These are phyloP conservation scores for Steinernema carpocapsae DNA, from an alignment of 2,888 invertebrate genomes.

Conservation along the genomic window DNA sequence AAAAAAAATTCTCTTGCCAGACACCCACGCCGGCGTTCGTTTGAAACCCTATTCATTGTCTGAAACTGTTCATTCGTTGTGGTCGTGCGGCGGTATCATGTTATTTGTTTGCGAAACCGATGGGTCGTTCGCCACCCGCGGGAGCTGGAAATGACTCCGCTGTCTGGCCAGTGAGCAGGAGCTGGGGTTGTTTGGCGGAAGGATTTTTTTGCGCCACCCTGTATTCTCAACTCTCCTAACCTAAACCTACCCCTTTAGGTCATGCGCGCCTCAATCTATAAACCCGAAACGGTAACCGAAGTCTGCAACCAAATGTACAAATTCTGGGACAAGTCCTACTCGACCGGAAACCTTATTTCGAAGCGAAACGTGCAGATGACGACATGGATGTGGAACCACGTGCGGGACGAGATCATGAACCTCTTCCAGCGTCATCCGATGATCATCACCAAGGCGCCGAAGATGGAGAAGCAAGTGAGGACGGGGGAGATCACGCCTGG, in stretches of 20 bases:
- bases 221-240: too few species aligned
- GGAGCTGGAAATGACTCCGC: too few species aligned
- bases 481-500: slow-evolving; percentile 36
- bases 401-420: slow-evolving; percentile 38
- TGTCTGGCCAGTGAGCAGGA: too few species aligned
- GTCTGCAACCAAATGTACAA: slow-evolving; percentile 36
- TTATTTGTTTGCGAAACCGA: too few species aligned
- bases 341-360: slow-evolving; percentile 29
- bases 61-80: too few species aligned
- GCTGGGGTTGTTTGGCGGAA: too few species aligned
- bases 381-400: slow-evolving; percentile 41
- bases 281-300: slow-evolving; percentile 36
- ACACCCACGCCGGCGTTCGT: too few species aligned
- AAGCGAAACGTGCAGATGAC: slow-evolving; percentile 37
- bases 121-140: too few species aligned
- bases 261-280: slow-evolving; percentile 38
- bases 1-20: too few species aligned
- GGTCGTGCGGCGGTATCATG: too few species aligned
- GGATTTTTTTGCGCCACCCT: too few species aligned
- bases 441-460: slow-evolving; percentile 32
- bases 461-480: slow-evolving; percentile 36
- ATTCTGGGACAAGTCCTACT: slow-evolving; percentile 34
- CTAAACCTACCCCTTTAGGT: slow-evolving; percentile 1
- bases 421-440: slow-evolving; percentile 37
- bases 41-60: too few species aligned